Evolutionary conservation across 2,888 invertebrate species (phyloP).

Genomic region (Eupithecia tripunctaria): DNA sequence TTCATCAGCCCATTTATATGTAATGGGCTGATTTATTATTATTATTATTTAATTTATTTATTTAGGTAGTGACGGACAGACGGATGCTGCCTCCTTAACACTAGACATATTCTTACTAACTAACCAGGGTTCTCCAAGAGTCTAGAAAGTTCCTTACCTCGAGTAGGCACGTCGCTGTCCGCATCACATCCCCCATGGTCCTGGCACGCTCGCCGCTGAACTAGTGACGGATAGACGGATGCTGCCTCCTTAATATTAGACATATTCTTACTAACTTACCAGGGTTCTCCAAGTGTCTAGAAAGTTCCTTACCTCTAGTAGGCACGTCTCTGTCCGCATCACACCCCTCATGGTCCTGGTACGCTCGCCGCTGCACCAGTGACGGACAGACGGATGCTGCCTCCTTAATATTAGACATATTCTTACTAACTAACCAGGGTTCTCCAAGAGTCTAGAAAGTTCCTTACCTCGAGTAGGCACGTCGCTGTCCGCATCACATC

Average conservation of each 20-base stretch:
- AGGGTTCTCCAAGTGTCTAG: too few species aligned
- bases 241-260: too few species aligned
- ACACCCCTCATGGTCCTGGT: constrained; percentile 91
- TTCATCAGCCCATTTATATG: too few species aligned
- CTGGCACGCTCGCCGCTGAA: constrained; percentile 92
- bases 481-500: constrained; percentile 89
- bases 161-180: constrained; percentile 64
- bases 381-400: constrained; percentile 93
- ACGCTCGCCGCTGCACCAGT: constrained; percentile 91
- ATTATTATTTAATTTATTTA: too few species aligned
- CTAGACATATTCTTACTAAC: too few species aligned
- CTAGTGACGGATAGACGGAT: constrained; percentile 91
- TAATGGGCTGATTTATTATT: too few species aligned
- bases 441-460: background rate
- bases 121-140: background rate
- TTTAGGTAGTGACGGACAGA: constrained; percentile 93
- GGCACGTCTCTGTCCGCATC: constrained; percentile 89
- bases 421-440: background rate
- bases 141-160: constrained; percentile 32
- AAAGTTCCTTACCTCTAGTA: constrained; percentile 85
- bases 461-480: constrained; percentile 88
- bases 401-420: constrained; percentile 77
- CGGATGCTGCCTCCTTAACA: constrained; percentile 89
- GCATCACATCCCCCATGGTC: constrained; percentile 86
- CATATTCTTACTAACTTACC: too few species aligned